Evolutionary conservation across 2,888 invertebrate genomes (phyloP), one percentile per base, ranked within the genome.

Genomic region (Panzeria rudis): DNA sequence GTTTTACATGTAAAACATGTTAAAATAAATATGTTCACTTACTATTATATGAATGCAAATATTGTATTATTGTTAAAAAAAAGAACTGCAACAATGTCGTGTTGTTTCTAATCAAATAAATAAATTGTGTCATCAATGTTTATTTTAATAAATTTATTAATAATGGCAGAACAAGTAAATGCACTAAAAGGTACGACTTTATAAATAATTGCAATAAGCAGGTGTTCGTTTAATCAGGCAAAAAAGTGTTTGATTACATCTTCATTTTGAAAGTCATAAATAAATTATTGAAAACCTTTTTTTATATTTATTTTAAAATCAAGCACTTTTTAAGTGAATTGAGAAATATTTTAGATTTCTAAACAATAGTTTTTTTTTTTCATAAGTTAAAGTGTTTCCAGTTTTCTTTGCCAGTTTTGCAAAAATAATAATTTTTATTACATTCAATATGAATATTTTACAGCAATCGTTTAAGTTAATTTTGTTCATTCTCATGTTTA

Each of bases 61-160:
- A 69, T 61, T 20, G 41, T 29, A n/a, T 44, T 44, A 17, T 56
- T 56, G 7, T 38, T n/a, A n/a, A n/a, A n/a, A n/a, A n/a, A n/a
- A n/a, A n/a, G n/a, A n/a, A n/a, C n/a, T n/a, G 17, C 44, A 64
- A 50, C 3, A 71, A 68, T 32, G 29, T 35, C 29, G 44, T 62
- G 32, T 38, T 71, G 44, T 64, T 56, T 17, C 2, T 62, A 69
- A 71, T 69, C 71, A 52, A 41, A 72, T 32, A 69, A 38, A 54
- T 32, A 71, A 80, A 77, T 77, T 84, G 68, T 81, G 80, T 62
- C 81, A 84, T 68, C 61, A 72, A 38, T 61, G 29, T 71, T 68
- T 61, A 35, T 59, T 75, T 62, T 15, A 59, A 56, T 54, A 29
- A 11, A 54, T 20, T 38, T 76, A 23, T 35, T 62, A 44, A 59